Conservation (phyloP, 2,797 vertebrate genomes). For the Sebastes kiyomatsui region DNA sequence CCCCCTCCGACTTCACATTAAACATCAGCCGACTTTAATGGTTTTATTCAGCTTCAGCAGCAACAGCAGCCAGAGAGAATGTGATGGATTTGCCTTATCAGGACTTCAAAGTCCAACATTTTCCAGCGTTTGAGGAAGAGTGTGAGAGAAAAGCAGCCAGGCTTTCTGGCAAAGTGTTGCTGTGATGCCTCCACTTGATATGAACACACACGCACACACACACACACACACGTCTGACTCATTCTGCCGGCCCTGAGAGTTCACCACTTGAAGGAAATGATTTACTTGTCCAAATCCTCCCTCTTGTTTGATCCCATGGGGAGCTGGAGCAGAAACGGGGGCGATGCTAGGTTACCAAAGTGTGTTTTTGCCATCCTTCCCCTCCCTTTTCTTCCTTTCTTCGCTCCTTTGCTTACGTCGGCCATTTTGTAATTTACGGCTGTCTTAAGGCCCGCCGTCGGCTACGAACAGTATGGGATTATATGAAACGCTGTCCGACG, state of each 20-base stretch:
- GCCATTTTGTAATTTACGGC: slow-evolving; percentile 77
- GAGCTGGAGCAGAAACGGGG: slow-evolving; percentile 63
- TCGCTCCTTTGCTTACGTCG: slow-evolving; percentile 59
- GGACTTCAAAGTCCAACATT: slow-evolving; percentile 74
- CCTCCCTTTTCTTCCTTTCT: slow-evolving; percentile 41
- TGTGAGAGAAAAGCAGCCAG: slow-evolving; percentile 57
- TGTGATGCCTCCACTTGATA: slow-evolving; percentile 70
- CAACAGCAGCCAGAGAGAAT: slow-evolving; percentile 40
- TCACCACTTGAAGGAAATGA: slow-evolving; percentile 77
- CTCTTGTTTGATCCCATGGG: slow-evolving; percentile 75
- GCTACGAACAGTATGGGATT: slow-evolving; percentile 70
- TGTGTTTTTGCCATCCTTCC: slow-evolving; percentile 70
- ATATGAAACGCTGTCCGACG: slow-evolving; percentile 65
- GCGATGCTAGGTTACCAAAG: slow-evolving; percentile 67
- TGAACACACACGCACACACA: slow-evolving; percentile 38
- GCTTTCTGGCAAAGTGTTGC: slow-evolving; percentile 63
- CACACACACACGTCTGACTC: slow-evolving; percentile 60
- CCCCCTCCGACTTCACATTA: not conserved
- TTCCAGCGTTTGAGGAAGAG: slow-evolving; percentile 57
- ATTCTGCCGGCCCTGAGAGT: slow-evolving; percentile 59
- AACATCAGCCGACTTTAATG: slow-evolving; percentile 15
- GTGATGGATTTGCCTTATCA: slow-evolving; percentile 72
- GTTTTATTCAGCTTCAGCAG: slow-evolving; percentile 34
- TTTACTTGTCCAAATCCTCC: slow-evolving; percentile 76
- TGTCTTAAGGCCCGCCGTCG: slow-evolving; percentile 58